Evolutionary conservation across 2,888 invertebrate species (phyloP), one percentile per base, ranked within the genome.

Genomic region (Phortica magna): DNA sequence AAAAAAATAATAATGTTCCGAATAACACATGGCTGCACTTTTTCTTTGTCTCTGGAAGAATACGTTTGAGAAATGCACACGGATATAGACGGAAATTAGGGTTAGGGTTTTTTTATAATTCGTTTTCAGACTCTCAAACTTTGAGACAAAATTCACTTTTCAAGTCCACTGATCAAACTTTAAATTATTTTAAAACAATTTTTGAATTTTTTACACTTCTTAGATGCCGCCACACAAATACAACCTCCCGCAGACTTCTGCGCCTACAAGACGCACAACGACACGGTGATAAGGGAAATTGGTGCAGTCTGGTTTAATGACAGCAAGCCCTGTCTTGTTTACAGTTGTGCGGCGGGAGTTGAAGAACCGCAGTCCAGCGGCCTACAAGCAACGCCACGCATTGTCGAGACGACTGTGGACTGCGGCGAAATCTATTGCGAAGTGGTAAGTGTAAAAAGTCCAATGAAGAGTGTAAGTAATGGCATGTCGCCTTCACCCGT

Each of bases 361-460:
- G 5, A 6, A 14, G 65, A 31, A 41, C 4, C 7, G 1, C 0
- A 65, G 22, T 48, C 14, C 14, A 48, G 48, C n/a, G 39, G n/a
- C 7, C n/a, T 12, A 10, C 61, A 2, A 65, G 14, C 65, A 17
- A 31, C 17, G 55, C 70, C 70, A 42, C 87, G 87, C 19, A 83
- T 85, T 9, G 78, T 83, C 7, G 82, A 80, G 39, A 84, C 86
- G 0, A 85, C 82, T 41, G 89, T 90, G 64, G 89, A 89, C 57
- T 92, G 92, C 78, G 85, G 83, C 55, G 83, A 91, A 53, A 88
- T 90, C 74, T 90, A 89, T 76, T 92, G 92, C 72, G 89, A 90
- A 80, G 89, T 89, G 83, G 92, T 92, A 76, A 80, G 89, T 88
- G 73, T 65, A 17, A 1, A 6, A 22, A 61, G 48, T 10, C 14